phyloP scores from a whole-genome alignment of 2,113 vertebrate genomes.

The Narcine bancroftii region DNA sequence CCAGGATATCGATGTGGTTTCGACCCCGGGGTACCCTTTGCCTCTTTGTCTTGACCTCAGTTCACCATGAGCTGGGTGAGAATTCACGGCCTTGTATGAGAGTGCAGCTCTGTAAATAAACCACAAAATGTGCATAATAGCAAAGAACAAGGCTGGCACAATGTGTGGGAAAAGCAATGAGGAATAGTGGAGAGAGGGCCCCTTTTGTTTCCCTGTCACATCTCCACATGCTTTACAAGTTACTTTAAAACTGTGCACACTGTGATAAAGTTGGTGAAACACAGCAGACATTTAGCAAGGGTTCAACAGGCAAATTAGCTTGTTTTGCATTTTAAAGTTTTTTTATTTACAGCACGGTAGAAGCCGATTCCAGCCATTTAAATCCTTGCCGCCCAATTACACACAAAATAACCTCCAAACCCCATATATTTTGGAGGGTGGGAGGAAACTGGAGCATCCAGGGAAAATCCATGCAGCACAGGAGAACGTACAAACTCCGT shows the following conservation, averaged over 20 bases:
- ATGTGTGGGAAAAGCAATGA: neutral
- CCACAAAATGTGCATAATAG: neutral
- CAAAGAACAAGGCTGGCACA: neutral
- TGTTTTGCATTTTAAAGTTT: no score
- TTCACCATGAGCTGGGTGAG: neutral
- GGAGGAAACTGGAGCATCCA: no score
- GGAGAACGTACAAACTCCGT: no score
- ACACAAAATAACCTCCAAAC: no score
- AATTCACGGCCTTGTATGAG: neutral
- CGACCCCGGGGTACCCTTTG: no score
- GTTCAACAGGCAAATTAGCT: neutral
- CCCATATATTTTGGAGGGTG: no score
- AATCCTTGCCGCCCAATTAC: no score
- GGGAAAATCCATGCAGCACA: no score
- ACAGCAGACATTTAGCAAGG: neutral
- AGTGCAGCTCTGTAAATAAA: neutral
- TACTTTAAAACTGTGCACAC: neutral
- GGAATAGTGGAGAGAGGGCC: neutral
- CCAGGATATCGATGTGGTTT: neutral
- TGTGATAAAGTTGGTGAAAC: neutral
- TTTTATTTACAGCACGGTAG: no score
- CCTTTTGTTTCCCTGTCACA: no score
- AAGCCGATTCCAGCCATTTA: no score
- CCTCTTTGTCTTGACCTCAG: neutral
- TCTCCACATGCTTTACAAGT: neutral